Conservation (phyloP, 2,113 vertebrate genomes). For the Hymenochirus boettgeri region DNA sequence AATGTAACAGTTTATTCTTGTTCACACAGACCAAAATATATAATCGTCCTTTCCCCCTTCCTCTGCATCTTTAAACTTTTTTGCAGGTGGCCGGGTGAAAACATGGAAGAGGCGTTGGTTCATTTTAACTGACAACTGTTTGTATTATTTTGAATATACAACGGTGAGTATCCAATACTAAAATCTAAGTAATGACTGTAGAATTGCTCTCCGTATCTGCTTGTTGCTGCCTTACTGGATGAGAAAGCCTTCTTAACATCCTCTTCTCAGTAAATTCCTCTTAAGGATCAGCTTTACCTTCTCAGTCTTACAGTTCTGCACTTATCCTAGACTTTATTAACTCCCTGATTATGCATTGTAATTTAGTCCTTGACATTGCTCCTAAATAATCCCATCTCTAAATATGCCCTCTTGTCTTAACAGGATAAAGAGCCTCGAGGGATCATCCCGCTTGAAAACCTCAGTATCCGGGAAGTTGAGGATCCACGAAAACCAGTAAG, state of each 20-base stretch:
- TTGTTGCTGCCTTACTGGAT: too few relatives aligned
- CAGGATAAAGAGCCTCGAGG: slow-evolving; percentile 65
- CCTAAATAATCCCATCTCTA: background rate
- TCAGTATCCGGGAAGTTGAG: slow-evolving; percentile 89
- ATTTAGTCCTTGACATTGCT: background rate
- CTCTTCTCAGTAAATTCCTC: too few relatives aligned
- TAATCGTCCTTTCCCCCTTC: background rate
- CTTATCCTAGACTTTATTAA: too few relatives aligned
- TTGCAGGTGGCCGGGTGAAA: slow-evolving; percentile 84
- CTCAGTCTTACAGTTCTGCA: too few relatives aligned
- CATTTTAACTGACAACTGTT: slow-evolving; percentile 91
- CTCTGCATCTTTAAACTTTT: background rate
- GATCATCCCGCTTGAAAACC: slow-evolving; percentile 85
- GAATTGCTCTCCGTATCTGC: too few relatives aligned
- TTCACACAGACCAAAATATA: background rate
- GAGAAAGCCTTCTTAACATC: too few relatives aligned
- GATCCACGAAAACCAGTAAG: slow-evolving; percentile 72
- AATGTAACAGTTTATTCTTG: background rate
- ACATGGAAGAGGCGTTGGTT: slow-evolving; percentile 94
- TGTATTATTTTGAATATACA: slow-evolving; percentile 92
- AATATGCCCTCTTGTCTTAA: background rate
- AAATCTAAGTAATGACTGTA: too few relatives aligned
- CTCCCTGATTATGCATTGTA: too few relatives aligned
- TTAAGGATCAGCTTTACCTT: too few relatives aligned
- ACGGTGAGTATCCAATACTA: slow-evolving; percentile 69